phyloP scores from a whole-genome alignment of 2,888 invertebrate species.

The Dynastes maya region DNA sequence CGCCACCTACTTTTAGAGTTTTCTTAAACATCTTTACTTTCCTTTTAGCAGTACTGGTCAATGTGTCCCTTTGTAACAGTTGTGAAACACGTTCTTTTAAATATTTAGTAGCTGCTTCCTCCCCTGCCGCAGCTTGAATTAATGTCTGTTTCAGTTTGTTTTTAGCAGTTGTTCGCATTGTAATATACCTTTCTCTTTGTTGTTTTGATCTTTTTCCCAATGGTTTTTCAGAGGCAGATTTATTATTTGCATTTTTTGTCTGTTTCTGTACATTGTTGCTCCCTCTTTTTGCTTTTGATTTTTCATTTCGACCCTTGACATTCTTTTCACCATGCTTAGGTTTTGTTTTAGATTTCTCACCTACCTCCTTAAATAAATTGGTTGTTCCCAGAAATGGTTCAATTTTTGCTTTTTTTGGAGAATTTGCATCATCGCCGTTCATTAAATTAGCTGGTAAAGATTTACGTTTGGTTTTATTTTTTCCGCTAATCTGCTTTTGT shows the following conservation, averaged over 20 bases:
- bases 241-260: not conserved
- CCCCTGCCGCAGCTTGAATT: constrained; percentile 23
- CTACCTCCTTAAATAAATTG: not conserved
- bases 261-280: not conserved
- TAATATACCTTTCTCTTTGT: constrained; percentile 30
- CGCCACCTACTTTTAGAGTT: constrained; percentile 11
- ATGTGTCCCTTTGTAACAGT: constrained; percentile 3
- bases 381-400: constrained; percentile 36
- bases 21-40: constrained; percentile 39
- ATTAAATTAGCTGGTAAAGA: constrained; percentile 30
- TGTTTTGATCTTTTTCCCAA: constrained; percentile 31
- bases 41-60: constrained; percentile 7
- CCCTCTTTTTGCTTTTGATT: not conserved
- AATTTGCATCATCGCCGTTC: constrained; percentile 23
- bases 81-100: constrained; percentile 35
- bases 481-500: constrained; percentile 24
- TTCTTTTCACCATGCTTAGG: too few relatives aligned
- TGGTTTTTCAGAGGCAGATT: not conserved
- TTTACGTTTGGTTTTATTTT: constrained; percentile 41
- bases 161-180: constrained; percentile 9
- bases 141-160: constrained; percentile 37
- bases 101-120: constrained; percentile 20
- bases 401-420: constrained; percentile 43
- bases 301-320: not conserved
- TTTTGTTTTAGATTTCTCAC: not conserved